These are phyloP conservation scores for Drosophila suboccidentalis DNA, from an alignment of 2,888 invertebrate genomes.

Conservation along the genomic window DNA sequence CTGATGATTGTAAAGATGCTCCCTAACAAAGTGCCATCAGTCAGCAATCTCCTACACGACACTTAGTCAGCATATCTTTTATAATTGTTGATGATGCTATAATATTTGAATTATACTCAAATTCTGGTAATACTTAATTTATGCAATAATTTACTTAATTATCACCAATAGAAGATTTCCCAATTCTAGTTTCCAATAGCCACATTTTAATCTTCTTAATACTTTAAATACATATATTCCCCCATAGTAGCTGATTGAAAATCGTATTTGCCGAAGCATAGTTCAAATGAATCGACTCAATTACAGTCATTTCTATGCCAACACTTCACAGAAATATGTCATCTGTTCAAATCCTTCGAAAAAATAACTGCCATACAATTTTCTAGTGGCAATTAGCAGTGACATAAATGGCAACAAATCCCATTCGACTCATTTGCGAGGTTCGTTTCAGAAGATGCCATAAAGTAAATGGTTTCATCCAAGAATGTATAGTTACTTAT, in stretches of 20 bases:
- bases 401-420: constrained; percentile 42
- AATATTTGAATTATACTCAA: background rate
- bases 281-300: constrained; percentile 2
- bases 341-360: constrained; percentile 30
- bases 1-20: constrained; percentile 37
- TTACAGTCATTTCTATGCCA: constrained; percentile 29
- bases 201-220: too few species aligned
- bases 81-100: background rate
- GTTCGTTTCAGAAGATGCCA: background rate
- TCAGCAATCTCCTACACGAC: constrained; percentile 11
- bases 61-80: constrained; percentile 2
- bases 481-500: background rate
- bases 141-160: too few species aligned
- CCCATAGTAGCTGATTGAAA: constrained; percentile 5
- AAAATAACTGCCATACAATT: constrained; percentile 31
- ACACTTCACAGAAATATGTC: constrained; percentile 33
- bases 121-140: too few species aligned
- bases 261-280: background rate
- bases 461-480: background rate
- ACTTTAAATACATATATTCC: too few species aligned
- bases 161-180: too few species aligned
- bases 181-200: too few species aligned
- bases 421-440: constrained; percentile 27
- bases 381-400: constrained; percentile 71
- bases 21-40: constrained; percentile 13